phyloP scores from a whole-genome alignment of 1,140 invertebrate genomes.

The Antheraea pernyi region DNA sequence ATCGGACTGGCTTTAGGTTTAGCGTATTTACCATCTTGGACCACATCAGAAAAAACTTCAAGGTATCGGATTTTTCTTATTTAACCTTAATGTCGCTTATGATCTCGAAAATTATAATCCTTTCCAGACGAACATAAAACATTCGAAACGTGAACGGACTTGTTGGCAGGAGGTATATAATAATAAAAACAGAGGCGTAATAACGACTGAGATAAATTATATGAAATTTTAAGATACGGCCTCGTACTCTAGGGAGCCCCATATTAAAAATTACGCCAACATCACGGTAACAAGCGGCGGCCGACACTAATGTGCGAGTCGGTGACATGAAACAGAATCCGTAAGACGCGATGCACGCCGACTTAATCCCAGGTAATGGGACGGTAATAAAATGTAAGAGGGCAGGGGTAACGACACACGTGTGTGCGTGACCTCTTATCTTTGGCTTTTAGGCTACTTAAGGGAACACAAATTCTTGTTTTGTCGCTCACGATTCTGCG shows the following conservation, averaged over 20 bases:
- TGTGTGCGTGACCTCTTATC: constrained; percentile 64
- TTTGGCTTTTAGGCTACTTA: constrained; percentile 47
- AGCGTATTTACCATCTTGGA: too few relatives aligned
- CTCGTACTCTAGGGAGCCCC: too few relatives aligned
- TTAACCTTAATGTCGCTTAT: too few relatives aligned
- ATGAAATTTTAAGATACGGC: neutral
- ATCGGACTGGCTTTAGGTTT: too few relatives aligned
- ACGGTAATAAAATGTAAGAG: constrained; percentile 72
- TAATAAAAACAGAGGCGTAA: neutral
- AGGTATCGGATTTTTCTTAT: too few relatives aligned
- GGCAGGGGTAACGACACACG: constrained; percentile 63
- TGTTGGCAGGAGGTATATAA: neutral
- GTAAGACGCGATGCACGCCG: constrained; percentile 40
- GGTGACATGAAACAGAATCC: constrained; percentile 55
- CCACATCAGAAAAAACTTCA: constrained; percentile 1
- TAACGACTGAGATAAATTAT: neutral
- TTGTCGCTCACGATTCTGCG: neutral
- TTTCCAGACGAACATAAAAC: neutral
- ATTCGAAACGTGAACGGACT: neutral
- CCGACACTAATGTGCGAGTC: too few relatives aligned
- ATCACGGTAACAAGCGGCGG: too few relatives aligned
- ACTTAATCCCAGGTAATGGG: constrained; percentile 70
- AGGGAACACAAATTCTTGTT: constrained; percentile 50
- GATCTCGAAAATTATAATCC: neutral
- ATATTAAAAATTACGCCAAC: too few relatives aligned